A percentile compares a stretch with the other conserved stretches of the same genome.
Conservation (phyloP, 2,113 vertebrate species). For the Cisticola juncidis region DNA sequence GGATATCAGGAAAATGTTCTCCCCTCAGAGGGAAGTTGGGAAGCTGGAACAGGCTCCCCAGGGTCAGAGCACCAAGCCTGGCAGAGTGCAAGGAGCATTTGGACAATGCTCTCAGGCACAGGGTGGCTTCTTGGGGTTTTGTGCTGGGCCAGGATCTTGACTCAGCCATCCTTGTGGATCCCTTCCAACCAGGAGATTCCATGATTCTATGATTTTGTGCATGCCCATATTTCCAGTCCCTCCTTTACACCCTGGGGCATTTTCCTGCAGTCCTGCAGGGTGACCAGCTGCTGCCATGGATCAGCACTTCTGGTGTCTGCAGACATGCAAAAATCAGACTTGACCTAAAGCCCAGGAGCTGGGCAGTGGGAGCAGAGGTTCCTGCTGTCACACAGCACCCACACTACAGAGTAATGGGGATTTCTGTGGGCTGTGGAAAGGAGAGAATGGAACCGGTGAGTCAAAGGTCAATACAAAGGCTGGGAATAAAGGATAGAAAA, state of each 20-base stretch:
- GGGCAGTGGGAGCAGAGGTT: not conserved
- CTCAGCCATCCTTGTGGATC: not conserved
- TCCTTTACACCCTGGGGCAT: fast-evolving
- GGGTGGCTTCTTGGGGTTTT: not conserved
- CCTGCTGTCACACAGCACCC: not conserved
- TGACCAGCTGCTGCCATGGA: not conserved
- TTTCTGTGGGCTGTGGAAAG: not conserved
- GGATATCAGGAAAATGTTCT: not conserved
- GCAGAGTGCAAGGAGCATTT: not conserved
- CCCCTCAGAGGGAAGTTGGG: not conserved
- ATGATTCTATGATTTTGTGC: not conserved
- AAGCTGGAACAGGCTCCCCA: not conserved
- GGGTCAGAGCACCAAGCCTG: not conserved
- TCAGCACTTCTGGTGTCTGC: not conserved
- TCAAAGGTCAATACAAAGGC: conserved; percentile 14
- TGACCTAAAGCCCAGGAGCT: not conserved
- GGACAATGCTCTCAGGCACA: not conserved
- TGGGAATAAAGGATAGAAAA: conserved; percentile 18
- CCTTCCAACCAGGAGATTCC: not conserved
- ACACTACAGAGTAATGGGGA: not conserved
- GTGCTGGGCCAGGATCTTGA: not conserved
- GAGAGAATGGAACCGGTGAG: not conserved
- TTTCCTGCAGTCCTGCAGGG: not conserved
- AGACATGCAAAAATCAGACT: not conserved
- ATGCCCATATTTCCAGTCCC: fast-evolving